phyloP scores from a whole-genome alignment of 1,140 invertebrate genomes.

The Heterodera schachtii region DNA sequence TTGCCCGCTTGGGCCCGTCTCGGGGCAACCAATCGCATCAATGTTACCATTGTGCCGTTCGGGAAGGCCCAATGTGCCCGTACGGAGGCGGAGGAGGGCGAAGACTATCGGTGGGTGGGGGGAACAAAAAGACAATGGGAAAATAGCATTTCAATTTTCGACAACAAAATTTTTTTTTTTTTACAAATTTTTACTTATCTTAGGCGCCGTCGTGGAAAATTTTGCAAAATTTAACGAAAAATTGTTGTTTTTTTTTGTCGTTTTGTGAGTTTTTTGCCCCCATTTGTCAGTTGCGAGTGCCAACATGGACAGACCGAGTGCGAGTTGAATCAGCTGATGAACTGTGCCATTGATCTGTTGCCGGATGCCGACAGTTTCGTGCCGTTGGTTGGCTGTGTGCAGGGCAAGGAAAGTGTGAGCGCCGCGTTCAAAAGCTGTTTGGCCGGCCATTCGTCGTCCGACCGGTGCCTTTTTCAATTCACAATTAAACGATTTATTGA shows the following conservation, averaged over 20 bases:
- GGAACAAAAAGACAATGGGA: background rate
- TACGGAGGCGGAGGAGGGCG: constrained; percentile 31
- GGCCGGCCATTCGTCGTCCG: constrained; percentile 18
- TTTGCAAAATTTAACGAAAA: background rate
- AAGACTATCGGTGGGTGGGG: constrained; percentile 56
- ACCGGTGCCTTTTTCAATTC: constrained; percentile 32
- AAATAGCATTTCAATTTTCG: too few relatives aligned
- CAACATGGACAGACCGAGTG: constrained; percentile 63
- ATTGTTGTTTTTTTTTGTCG: constrained; percentile 1
- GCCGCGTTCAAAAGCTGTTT: constrained; percentile 44
- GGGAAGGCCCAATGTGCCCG: constrained; percentile 60
- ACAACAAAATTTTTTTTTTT: too few relatives aligned
- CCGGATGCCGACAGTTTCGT: constrained; percentile 47
- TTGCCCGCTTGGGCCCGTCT: constrained; percentile 56
- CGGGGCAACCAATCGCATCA: constrained; percentile 43
- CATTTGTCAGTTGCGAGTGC: constrained; percentile 52
- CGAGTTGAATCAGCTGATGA: constrained; percentile 63
- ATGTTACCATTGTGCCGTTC: constrained; percentile 60
- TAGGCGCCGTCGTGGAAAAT: background rate
- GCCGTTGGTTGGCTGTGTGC: constrained; percentile 58
- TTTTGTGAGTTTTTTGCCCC: background rate
- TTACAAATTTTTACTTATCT: too few relatives aligned
- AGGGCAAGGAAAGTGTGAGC: constrained; percentile 50
- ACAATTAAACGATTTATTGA: background rate
- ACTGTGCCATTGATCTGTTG: constrained; percentile 60